Percentiles rank a stretch among this genome's conserved stretches.
phyloP scores from a whole-genome alignment of 2,113 vertebrate species.

The Poicephalus gulielmi region DNA sequence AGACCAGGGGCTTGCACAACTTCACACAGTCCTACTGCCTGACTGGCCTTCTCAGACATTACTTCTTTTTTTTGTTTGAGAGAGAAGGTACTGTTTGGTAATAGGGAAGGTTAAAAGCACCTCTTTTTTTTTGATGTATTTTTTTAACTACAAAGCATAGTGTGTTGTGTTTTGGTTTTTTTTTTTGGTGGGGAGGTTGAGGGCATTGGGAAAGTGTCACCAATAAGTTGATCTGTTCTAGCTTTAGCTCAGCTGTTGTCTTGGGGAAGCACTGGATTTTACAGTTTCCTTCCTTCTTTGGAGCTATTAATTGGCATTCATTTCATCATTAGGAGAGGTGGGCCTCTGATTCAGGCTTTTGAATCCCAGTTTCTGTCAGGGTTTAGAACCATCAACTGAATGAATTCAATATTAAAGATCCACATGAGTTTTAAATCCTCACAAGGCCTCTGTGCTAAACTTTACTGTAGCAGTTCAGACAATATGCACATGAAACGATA shows the following conservation, averaged over 20 bases:
- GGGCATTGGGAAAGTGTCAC: neutral
- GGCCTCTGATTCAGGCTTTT: neutral
- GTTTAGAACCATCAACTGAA: neutral
- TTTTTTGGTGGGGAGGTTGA: neutral
- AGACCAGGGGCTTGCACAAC: neutral
- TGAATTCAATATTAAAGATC: neutral
- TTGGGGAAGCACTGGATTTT: neutral
- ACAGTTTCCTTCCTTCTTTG: neutral
- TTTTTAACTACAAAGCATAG: fast-evolving
- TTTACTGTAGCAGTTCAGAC: neutral
- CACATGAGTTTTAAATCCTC: neutral
- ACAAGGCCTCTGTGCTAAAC: neutral
- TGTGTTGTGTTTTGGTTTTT: no score
- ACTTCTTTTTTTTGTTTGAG: neutral
- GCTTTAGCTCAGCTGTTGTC: neutral
- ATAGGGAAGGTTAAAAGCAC: neutral
- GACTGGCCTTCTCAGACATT: neutral
- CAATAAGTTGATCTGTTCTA: neutral
- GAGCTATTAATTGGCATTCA: neutral
- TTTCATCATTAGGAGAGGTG: neutral
- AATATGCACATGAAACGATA: neutral
- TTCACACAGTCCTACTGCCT: fast-evolving
- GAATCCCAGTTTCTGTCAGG: neutral
- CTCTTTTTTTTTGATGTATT: no score
- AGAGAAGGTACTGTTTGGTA: neutral